Evolutionary conservation across 2,113 vertebrate genomes (phyloP).

Genomic region (Hirundichthys speculiger): DNA sequence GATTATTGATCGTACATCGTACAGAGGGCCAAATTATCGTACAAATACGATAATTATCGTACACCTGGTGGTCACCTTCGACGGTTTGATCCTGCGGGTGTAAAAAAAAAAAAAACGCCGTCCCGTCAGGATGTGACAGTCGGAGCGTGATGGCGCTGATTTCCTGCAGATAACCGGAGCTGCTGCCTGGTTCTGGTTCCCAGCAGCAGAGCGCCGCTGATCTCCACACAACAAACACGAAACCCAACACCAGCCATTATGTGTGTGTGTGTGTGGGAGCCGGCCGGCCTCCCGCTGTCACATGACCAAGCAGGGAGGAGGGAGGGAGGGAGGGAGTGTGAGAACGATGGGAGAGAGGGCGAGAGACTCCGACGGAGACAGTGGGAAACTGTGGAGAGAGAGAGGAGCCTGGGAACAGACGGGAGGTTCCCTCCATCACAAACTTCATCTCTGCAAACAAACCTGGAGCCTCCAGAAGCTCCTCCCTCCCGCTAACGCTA

Average conservation of each 20-base stretch:
- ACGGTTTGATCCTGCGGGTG: no score
- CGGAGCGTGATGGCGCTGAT: conserved; percentile 4
- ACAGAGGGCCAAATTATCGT: no score
- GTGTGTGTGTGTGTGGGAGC: conserved; percentile 53
- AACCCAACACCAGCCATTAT: conserved; percentile 20
- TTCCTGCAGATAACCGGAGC: conserved; percentile 10
- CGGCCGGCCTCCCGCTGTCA: conserved; percentile 66
- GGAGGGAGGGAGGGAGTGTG: conserved; percentile 33
- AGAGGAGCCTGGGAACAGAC: conserved; percentile 58
- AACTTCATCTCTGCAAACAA: conserved; percentile 11
- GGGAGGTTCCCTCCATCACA: conserved; percentile 27
- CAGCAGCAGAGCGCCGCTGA: conserved; percentile 28
- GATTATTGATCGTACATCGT: no score
- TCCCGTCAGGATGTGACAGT: no score
- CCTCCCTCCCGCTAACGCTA: no score
- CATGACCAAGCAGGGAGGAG: conserved; percentile 43
- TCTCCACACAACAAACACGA: conserved; percentile 44
- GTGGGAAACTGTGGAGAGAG: conserved; percentile 31
- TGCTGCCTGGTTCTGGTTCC: conserved; percentile 37
- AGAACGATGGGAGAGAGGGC: conserved; percentile 45
- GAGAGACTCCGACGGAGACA: conserved; percentile 16
- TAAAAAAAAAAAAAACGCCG: no score
- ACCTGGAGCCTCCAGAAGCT: background rate
- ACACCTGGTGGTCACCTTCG: no score
- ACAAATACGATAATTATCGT: no score